Evolutionary conservation across 2,113 vertebrate genomes (phyloP), one percentile per base, ranked within the genome.

Genomic region (Hippopotamus amphibius): DNA sequence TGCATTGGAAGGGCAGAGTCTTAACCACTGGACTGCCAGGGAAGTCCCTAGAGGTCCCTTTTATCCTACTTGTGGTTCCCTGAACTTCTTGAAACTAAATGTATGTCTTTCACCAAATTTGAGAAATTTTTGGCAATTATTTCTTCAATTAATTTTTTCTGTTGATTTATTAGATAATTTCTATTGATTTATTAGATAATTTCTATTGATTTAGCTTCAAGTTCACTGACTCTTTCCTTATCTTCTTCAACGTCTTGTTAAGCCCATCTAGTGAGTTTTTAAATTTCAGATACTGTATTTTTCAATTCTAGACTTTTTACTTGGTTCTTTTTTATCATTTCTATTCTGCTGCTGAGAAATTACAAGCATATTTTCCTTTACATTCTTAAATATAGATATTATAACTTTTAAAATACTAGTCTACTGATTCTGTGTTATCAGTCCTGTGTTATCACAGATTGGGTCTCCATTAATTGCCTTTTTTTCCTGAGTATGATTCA

Each of bases 271-370:
- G 41, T 89, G 22, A 66, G 50, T 37, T 95, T 92, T 76, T 41
- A 63, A 69, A 50, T 72, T 55, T 61, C 30, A 77, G 33, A 76
- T 76, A 16, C 26, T 48, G 7, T 82, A 11, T 33, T 50, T 95
- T 93, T 66, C 28, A 88, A 21, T 46, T 83, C 28, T 81, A 83
- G 26, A 93, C 14, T 90, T 95, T 86, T 15, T 43, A 65, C 72
- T 41, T 88, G 24, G 14, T 63, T 82, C 43, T 92, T 93, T 86
- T 76, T 90, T 46, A 30, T 50, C 72, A 59, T 87, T 89, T 87
- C 65, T 79, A 0, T 48, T 68, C 74, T 3, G 26, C 6, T 59
- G 46, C 76, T 83, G 30, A 88, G 37, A 43, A 6, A 77, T 96
- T 83, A 28, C 9, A 80, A 55, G 9, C 8, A 24, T 85, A 12